These are phyloP conservation scores for Hyposoter didymator DNA, from an alignment of 2,888 invertebrate genomes.

Conservation along the genomic window DNA sequence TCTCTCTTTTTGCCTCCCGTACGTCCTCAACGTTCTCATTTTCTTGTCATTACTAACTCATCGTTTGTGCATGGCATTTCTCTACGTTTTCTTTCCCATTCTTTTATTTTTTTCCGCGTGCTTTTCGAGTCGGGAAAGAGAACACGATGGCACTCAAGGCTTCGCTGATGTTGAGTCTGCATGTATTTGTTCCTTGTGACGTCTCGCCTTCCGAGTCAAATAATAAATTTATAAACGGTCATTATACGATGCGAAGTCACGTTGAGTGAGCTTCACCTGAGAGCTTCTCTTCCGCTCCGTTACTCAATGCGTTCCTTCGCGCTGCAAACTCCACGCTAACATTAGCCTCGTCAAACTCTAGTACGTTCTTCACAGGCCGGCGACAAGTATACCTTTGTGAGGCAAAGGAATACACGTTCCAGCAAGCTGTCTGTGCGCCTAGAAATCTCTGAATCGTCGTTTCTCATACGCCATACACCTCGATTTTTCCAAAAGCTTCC, in stretches of 20 bases:
- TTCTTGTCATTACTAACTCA: conserved; percentile 58
- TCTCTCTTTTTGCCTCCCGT: conserved; percentile 18
- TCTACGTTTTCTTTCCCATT: neutral
- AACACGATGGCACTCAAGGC: conserved; percentile 44
- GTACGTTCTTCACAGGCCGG: conserved; percentile 38
- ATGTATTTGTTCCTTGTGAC: conserved; percentile 22
- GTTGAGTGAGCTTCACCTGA: conserved; percentile 49
- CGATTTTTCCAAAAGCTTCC: neutral
- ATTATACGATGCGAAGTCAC: conserved; percentile 56
- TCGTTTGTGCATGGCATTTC: conserved; percentile 34
- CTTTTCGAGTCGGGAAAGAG: conserved; percentile 21
- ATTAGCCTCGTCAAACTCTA: conserved; percentile 60
- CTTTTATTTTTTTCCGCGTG: neutral
- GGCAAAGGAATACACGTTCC: conserved; percentile 16
- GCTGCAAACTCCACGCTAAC: conserved; percentile 50
- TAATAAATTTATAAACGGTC: conserved; percentile 66
- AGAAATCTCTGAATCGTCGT: neutral
- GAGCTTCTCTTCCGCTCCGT: conserved; percentile 36
- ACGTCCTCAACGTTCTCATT: conserved; percentile 55
- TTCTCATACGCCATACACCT: conserved; percentile 13
- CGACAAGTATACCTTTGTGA: conserved; percentile 35
- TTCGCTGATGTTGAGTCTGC: conserved; percentile 9
- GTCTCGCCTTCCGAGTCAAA: conserved; percentile 51
- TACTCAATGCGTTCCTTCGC: conserved; percentile 44
- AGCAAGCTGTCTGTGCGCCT: neutral